Evolutionary conservation across 1,140 invertebrate species (phyloP).

Genomic region (Triops cancriformis): DNA sequence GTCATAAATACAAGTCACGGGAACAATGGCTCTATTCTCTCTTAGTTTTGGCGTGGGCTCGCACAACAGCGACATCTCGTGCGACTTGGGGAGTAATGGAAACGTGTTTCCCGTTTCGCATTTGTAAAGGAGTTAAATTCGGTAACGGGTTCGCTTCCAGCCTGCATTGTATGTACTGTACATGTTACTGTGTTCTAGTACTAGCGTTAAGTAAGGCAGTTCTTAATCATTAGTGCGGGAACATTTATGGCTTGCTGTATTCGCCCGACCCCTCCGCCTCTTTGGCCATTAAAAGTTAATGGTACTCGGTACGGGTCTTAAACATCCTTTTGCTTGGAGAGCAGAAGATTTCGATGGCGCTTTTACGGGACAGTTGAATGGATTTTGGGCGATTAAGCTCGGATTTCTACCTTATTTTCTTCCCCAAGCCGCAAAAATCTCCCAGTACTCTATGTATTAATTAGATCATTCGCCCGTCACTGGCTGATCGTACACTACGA

Average conservation of each 20-base stretch:
- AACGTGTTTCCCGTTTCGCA: too few relatives aligned
- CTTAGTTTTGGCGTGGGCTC: too few relatives aligned
- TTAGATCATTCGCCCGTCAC: background rate
- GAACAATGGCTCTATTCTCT: too few relatives aligned
- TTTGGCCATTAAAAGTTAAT: background rate
- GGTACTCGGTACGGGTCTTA: background rate
- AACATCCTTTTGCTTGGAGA: background rate
- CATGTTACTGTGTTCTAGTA: background rate
- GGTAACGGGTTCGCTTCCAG: too few relatives aligned
- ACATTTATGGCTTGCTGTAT: background rate
- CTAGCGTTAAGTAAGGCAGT: background rate
- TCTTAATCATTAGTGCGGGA: constrained; percentile 11
- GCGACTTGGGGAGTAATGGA: too few relatives aligned
- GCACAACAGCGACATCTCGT: too few relatives aligned
- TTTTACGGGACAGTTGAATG: background rate
- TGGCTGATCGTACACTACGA: too few relatives aligned
- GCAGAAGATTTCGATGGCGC: background rate
- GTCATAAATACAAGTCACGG: too few relatives aligned
- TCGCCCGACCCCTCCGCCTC: background rate
- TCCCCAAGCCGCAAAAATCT: background rate
- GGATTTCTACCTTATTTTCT: background rate
- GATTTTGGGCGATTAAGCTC: background rate
- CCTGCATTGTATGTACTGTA: background rate
- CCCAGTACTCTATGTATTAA: background rate
- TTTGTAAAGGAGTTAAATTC: too few relatives aligned